phyloP scores from a whole-genome alignment of 2,113 vertebrate genomes.

The Syngnathoides biaculeatus region DNA sequence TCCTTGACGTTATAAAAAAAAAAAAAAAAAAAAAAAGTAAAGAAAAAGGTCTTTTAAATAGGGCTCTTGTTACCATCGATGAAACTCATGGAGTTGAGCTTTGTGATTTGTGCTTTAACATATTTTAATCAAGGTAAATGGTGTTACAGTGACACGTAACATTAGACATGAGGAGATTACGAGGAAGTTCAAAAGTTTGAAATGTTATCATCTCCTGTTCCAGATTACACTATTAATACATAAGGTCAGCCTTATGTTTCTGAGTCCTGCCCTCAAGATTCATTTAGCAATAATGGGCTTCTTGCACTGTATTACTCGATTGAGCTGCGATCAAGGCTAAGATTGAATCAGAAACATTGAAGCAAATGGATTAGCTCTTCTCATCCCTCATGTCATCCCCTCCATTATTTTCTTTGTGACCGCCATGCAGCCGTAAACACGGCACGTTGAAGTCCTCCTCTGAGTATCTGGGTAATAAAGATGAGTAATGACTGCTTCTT shows the following conservation, averaged over 20 bases:
- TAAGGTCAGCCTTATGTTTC: conserved; percentile 5
- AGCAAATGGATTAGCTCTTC: conserved; percentile 18
- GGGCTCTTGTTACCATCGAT: conserved; percentile 49
- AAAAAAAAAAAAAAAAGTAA: neutral
- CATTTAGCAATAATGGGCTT: conserved; percentile 39
- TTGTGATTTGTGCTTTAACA: conserved; percentile 33
- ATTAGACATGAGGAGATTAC: conserved; percentile 15
- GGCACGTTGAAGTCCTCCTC: conserved; percentile 55
- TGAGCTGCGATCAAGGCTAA: conserved; percentile 28
- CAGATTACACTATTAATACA: neutral
- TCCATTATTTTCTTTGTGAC: conserved; percentile 56
- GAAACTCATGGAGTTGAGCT: conserved; percentile 19
- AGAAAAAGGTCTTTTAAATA: conserved; percentile 51
- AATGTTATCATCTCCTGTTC: neutral
- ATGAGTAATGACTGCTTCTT: conserved; percentile 55
- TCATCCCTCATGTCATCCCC: conserved; percentile 34
- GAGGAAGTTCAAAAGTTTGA: conserved; percentile 23
- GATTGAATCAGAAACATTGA: conserved; percentile 1
- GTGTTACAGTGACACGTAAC: conserved; percentile 14
- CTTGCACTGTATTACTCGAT: conserved; percentile 22
- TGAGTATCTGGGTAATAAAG: conserved; percentile 59
- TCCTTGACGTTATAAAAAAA: conserved; percentile 50
- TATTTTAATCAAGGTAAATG: conserved; percentile 33
- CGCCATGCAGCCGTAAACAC: conserved; percentile 48
- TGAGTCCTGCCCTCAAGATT: conserved; percentile 36